Base-by-base conservation (phyloP, 2,888 invertebrate species). In the Trichacis sp. region DNA sequence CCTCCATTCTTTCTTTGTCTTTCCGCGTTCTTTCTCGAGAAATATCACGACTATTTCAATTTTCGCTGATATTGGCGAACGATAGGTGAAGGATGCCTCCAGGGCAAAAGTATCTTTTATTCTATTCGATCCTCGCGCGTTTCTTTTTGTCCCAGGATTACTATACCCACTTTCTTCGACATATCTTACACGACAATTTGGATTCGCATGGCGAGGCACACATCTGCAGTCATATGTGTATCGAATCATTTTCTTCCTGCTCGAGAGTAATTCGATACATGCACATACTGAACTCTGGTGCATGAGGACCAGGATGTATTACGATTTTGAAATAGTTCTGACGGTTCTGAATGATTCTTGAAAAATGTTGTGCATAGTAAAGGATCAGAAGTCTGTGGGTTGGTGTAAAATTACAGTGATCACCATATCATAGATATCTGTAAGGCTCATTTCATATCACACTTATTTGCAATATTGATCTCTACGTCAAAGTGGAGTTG, bases 1-100 rank as follows among this genome's bases (percentile, higher is more conserved):
- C 75, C 75, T 68, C 77, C 69, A 77, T 77, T n/a, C n/a, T n/a
- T n/a, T 63, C 49, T 29, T 51, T 64, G 24, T 59, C 47, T 60
- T 45, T 36, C 8, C 8, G 24, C 24, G 43, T 9, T 38, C 56
- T 52, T 60, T 47, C 46, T 57, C 12, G 61, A 64, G 45, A 64
- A 63, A 79, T 78, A 78, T 78, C 75, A 74, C 71, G 76, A 78
- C 79, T 77, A 78, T 80, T 81, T 81, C 79, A 78, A 80, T 81
- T 80, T 78, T 76, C 76, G 73, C 71, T 76, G 76, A 78, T 81
- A 79, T 79, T 77, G 78, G 77, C 72, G 71, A 75, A 72, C 77
- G 77, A 79, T 80, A 77, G 75, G 75, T 71, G 73, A 71, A 63
- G 69, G 55, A 69, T 70, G 73, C 73, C 75, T 70, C 68, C 54